Evolutionary conservation across 2,888 invertebrate genomes (phyloP).

Genomic region (Neoaliturus tenellus): DNA sequence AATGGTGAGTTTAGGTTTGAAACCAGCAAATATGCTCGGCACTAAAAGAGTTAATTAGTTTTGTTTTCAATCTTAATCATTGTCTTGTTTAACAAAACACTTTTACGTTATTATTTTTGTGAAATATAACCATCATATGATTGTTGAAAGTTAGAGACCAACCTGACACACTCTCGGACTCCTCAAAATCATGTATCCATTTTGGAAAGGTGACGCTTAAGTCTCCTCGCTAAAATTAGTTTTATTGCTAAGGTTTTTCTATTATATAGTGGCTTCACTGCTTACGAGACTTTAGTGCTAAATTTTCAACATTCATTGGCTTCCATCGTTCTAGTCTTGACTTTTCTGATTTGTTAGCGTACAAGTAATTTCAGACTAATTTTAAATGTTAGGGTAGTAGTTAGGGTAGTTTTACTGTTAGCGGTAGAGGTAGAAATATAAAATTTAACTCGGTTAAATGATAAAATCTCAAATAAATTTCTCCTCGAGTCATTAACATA

Average conservation of each 20-base stretch:
- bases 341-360: conserved; percentile 41
- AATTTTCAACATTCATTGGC: conserved; percentile 20
- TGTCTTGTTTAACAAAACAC: too few species aligned
- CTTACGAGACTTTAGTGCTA: conserved; percentile 36
- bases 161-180: not conserved
- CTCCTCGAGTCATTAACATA: conserved; percentile 25
- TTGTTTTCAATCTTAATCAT: too few species aligned
- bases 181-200: not conserved
- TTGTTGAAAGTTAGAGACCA: not conserved
- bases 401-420: conserved; percentile 44
- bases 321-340: conserved; percentile 34
- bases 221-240: not conserved
- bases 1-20: too few species aligned
- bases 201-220: not conserved
- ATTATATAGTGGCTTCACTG: not conserved
- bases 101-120: too few species aligned
- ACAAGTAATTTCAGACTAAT: conserved; percentile 39
- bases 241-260: not conserved
- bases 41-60: too few species aligned
- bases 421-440: conserved; percentile 30
- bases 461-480: conserved; percentile 43
- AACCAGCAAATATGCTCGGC: too few species aligned
- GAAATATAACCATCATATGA: too few species aligned
- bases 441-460: conserved; percentile 15
- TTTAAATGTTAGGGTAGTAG: conserved; percentile 45